Conservation (phyloP, 2,888 invertebrate species). For the Ypsolopha scabrella region DNA sequence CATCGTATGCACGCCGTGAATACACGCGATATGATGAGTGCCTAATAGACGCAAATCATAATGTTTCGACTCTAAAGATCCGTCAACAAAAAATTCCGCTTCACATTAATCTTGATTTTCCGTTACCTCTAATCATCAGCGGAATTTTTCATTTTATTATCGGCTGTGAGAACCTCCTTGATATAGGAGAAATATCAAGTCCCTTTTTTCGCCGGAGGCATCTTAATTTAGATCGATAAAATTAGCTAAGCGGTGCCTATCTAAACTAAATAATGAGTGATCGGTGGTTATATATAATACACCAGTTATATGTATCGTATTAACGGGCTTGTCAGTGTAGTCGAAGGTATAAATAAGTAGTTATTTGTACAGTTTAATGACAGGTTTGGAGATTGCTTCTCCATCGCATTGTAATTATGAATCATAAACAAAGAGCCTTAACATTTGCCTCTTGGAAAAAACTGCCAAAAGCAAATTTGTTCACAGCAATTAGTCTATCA, state of each 20-base stretch:
- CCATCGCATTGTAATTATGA: slow-evolving; percentile 59
- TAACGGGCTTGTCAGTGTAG: slow-evolving; percentile 31
- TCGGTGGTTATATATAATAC: slow-evolving; percentile 14
- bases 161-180: neutral
- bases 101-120: slow-evolving; percentile 55
- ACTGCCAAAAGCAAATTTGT: slow-evolving; percentile 62
- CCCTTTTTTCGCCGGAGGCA: neutral
- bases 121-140: slow-evolving; percentile 38
- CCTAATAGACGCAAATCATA: slow-evolving; percentile 54
- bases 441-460: slow-evolving; percentile 36
- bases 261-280: slow-evolving; percentile 31
- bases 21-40: slow-evolving; percentile 47
- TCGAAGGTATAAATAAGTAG: slow-evolving; percentile 48
- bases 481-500: slow-evolving; percentile 65
- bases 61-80: slow-evolving; percentile 23
- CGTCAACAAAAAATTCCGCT: slow-evolving; percentile 35
- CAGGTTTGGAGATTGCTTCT: slow-evolving; percentile 58
- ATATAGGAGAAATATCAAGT: neutral
- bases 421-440: slow-evolving; percentile 58
- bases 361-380: slow-evolving; percentile 66
- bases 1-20: slow-evolving; percentile 19
- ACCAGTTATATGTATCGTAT: slow-evolving; percentile 36
- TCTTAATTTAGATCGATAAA: neutral
- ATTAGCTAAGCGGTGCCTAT: slow-evolving; percentile 30
- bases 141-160: slow-evolving; percentile 14